Evolutionary conservation across 2,113 vertebrate species (phyloP).

Genomic region (Machaerirhynchus nigripectus): DNA sequence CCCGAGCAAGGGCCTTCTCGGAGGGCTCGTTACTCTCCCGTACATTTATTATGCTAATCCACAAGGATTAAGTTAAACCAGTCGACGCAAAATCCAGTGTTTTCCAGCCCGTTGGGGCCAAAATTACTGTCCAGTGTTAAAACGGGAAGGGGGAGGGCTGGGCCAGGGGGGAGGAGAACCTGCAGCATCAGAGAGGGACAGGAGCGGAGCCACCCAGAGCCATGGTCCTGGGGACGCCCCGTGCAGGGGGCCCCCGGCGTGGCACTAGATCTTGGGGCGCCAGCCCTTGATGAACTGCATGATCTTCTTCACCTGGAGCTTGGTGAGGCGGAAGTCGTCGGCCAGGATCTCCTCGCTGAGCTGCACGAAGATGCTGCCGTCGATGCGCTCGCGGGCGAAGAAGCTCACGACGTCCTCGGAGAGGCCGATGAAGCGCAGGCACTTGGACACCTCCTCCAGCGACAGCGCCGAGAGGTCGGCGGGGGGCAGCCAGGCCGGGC

Average conservation of each 20-base stretch:
- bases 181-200: rapidly evolving
- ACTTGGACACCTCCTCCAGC: conserved; percentile 92
- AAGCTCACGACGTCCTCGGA: conserved; percentile 89
- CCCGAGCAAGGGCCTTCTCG: not conserved
- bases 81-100: not conserved
- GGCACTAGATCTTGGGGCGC: conserved; percentile 89
- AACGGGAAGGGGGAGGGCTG: not conserved
- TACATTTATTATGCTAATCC: conserved; percentile 74
- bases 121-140: conserved; percentile 62
- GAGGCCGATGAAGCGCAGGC: conserved; percentile 94
- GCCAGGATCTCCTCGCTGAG: conserved; percentile 96
- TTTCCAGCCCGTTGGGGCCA: conserved; percentile 36
- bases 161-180: not conserved
- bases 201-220: not conserved
- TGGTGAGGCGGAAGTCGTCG: conserved; percentile 94
- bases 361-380: conserved; percentile 95
- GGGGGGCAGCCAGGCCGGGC: conserved; percentile 86
- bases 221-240: rapidly evolving
- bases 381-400: conserved; percentile 92
- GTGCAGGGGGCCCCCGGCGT: rapidly evolving
- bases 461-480: conserved; percentile 89
- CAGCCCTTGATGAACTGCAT: conserved; percentile 99
- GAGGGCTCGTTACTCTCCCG: not conserved
- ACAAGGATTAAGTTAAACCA: conserved; percentile 72
- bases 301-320: conserved; percentile 97